Evolutionary conservation across 2,888 invertebrate genomes (phyloP).

Genomic region (Pandemis cinnamomeana): DNA sequence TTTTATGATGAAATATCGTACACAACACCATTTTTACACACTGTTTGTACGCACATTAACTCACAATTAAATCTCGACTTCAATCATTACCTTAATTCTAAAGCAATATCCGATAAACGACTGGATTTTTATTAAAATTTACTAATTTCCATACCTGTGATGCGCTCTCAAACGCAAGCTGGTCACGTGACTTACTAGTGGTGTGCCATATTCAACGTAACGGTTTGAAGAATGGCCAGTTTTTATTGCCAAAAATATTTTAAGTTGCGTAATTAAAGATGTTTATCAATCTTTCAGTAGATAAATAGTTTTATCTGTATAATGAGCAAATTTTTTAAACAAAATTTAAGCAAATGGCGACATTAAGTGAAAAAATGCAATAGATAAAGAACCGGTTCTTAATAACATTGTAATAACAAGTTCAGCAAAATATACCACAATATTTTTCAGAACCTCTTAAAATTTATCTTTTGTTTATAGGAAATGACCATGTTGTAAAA

Average conservation of each 20-base stretch:
- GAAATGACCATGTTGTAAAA: too few species aligned
- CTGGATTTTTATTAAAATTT: slow-evolving; percentile 78
- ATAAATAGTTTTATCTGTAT: neutral
- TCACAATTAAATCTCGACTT: slow-evolving; percentile 59
- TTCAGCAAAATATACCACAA: neutral
- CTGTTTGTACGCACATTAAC: slow-evolving; percentile 66
- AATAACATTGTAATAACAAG: neutral
- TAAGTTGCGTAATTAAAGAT: slow-evolving; percentile 41
- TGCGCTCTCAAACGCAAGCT: slow-evolving; percentile 88
- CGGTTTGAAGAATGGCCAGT: slow-evolving; percentile 56
- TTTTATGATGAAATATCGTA: slow-evolving; percentile 77
- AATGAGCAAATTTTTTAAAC: neutral
- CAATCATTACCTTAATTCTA: slow-evolving; percentile 75
- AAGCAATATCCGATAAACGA: slow-evolving; percentile 66
- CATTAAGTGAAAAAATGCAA: neutral
- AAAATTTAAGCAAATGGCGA: neutral
- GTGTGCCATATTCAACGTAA: slow-evolving; percentile 56
- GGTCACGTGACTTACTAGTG: slow-evolving; percentile 86
- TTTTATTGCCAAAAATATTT: slow-evolving; percentile 49
- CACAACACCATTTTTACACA: slow-evolving; percentile 71
- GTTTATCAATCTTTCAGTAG: neutral
- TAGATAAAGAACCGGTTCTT: neutral
- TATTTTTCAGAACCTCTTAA: neutral
- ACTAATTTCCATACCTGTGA: slow-evolving; percentile 86
- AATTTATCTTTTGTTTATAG: neutral